A percentile compares a stretch with the other conserved stretches of the same genome.
phyloP scores from a whole-genome alignment of 2,113 vertebrate genomes.

The Danio rerio region DNA sequence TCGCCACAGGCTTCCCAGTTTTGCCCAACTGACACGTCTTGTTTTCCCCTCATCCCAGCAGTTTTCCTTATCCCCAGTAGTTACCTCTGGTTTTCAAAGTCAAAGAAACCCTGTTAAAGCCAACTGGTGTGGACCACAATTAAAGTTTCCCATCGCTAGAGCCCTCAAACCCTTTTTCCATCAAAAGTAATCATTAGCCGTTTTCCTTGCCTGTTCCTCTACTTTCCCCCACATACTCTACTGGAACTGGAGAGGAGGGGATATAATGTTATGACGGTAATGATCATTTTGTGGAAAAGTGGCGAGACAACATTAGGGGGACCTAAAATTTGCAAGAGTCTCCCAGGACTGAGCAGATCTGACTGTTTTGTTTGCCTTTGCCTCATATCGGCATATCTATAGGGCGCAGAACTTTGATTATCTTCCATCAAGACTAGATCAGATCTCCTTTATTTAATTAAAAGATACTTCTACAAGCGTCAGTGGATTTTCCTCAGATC shows the following conservation, averaged over 20 bases:
- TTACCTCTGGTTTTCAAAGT: slow-evolving; percentile 52
- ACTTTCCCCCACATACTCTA: not conserved
- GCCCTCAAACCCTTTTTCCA: slow-evolving; percentile 59
- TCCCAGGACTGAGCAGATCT: slow-evolving; percentile 4
- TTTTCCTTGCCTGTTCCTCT: slow-evolving; percentile 23
- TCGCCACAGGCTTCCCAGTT: slow-evolving; percentile 39
- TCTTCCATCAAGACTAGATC: not conserved
- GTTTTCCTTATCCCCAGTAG: slow-evolving; percentile 54
- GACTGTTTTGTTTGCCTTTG: slow-evolving; percentile 27
- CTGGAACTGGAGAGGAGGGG: slow-evolving; percentile 28
- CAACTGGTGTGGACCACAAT: slow-evolving; percentile 49
- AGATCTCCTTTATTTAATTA: slow-evolving; percentile 29
- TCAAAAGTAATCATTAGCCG: slow-evolving; percentile 58
- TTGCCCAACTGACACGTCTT: slow-evolving; percentile 26
- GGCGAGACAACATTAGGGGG: slow-evolving; percentile 26
- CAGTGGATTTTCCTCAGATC: slow-evolving; percentile 10
- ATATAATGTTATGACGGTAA: slow-evolving; percentile 34
- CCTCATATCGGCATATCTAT: not conserved
- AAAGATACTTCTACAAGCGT: slow-evolving; percentile 5
- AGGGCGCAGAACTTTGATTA: slow-evolving; percentile 31
- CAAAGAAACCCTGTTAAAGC: slow-evolving; percentile 49
- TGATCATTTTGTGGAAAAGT: slow-evolving; percentile 51
- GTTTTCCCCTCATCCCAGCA: slow-evolving; percentile 60
- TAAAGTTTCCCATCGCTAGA: slow-evolving; percentile 48
- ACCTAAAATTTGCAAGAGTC: slow-evolving; percentile 27